Evolutionary conservation across 2,797 vertebrate genomes (phyloP), one percentile per base, ranked within the genome.

Genomic region (Anabas testudineus): DNA sequence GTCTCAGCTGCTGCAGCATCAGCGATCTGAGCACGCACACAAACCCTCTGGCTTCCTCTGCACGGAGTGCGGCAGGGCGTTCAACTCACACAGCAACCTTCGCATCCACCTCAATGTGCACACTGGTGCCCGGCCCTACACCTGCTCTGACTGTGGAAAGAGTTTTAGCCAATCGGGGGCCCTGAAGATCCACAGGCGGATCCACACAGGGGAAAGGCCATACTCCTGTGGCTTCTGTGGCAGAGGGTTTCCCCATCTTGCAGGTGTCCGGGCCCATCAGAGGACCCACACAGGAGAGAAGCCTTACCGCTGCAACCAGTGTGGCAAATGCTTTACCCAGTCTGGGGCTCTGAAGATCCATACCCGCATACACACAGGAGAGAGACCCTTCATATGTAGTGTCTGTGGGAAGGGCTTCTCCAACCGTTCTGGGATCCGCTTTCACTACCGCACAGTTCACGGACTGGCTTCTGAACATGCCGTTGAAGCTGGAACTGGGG

Each of bases 11-110:
- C 91, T 95, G 70, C 94, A 95, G 82, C 95, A 95, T 81, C 95
- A 95, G 88, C 94, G 92, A 14, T 54, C 90, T 0, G 91, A 94
- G 77, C 94, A 95, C 1, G 81, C 89, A 6, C 82, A 92, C 47
- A 94, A 95, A 67, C 64, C 82, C 0, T 43, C 90, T 0, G 94
- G 94, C 49, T 95, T 95, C 78, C 80, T 95, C 32, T 95, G 95
- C 76, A 87, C 89, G 0, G 91, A 95, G 74, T 95, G 95, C 0
- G 94, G 94, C 19, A 82, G 94, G 28, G 83, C 91, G 22, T 95
- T 95, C 77, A 95, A 95, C 88, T 95, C 94, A 0, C 94, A 94
- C 89, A 95, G 94, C 88, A 95, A 95, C 81, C 92, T 95, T 41
- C 94, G 95, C 57, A 94, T 95, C 59, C 95, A 95, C 78, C 94